phyloP scores from a whole-genome alignment of 2,113 vertebrate genomes.

The Antechinus stuartii region DNA sequence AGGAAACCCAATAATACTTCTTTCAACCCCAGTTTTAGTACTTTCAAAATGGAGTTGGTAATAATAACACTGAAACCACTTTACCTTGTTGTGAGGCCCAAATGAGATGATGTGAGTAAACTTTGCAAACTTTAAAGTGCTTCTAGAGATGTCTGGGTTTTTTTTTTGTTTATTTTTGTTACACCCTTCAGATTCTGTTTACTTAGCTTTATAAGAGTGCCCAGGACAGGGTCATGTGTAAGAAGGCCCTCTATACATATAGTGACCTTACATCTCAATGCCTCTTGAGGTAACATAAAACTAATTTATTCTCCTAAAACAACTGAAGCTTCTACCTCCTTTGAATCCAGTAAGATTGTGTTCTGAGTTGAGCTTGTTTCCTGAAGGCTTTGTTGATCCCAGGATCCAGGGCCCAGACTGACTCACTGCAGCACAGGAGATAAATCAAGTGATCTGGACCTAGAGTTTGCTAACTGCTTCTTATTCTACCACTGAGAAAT shows the following conservation, averaged over 20 bases:
- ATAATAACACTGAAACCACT: not conserved
- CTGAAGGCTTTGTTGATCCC: not conserved
- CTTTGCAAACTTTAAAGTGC: not conserved
- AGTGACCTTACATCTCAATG: not conserved
- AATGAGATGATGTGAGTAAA: not conserved
- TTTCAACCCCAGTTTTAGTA: not conserved
- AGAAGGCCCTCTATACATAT: not conserved
- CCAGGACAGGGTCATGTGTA: not conserved
- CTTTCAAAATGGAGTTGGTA: not conserved
- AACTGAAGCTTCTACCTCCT: not conserved
- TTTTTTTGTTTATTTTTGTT: not conserved
- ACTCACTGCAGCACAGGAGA: not conserved
- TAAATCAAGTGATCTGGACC: not conserved
- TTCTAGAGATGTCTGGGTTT: not conserved
- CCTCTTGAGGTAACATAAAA: not conserved
- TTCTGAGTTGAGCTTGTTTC: slow-evolving; percentile 3
- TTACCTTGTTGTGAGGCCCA: not conserved
- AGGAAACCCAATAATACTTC: not conserved
- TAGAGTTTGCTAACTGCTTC: not conserved
- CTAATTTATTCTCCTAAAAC: not conserved
- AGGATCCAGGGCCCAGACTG: not conserved
- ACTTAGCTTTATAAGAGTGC: not conserved
- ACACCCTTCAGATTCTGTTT: not conserved
- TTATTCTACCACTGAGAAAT: not conserved
- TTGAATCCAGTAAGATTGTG: not conserved